These are phyloP conservation scores for Galerucella calmariensis DNA, from an alignment of 2,888 invertebrate genomes.

Conservation along the genomic window DNA sequence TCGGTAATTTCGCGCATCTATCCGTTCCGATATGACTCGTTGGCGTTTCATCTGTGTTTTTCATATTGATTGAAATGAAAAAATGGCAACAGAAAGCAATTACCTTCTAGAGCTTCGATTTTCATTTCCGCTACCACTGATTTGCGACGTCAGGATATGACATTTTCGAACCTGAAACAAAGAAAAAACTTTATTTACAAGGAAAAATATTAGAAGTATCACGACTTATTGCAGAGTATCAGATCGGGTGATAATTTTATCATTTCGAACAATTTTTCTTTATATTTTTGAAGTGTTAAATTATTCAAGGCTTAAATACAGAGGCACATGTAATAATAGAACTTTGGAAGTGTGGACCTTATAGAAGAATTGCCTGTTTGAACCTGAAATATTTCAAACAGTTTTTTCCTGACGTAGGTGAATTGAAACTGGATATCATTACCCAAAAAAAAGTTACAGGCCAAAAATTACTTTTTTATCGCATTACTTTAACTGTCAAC, in stretches of 20 bases:
- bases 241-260: conserved; percentile 26
- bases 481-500: no score
- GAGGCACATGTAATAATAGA: no score
- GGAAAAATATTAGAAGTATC: conserved; percentile 14
- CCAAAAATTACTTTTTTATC: no score
- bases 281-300: conserved; percentile 19
- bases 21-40: not conserved
- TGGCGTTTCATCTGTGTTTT: not conserved
- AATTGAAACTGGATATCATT: no score
- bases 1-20: not conserved
- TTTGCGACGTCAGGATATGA: conserved; percentile 13
- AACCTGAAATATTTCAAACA: no score
- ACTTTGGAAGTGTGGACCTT: no score
- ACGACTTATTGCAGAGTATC: conserved; percentile 11
- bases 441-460: no score
- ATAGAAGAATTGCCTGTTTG: no score
- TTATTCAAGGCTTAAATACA: no score
- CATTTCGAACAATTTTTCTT: conserved; percentile 20
- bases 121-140: conserved; percentile 10
- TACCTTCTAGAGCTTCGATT: not conserved
- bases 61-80: not conserved
- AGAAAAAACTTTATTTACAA: conserved; percentile 29
- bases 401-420: no score
- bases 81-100: conserved; percentile 2
- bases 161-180: conserved; percentile 24